Conservation (phyloP, 2,797 vertebrate species). For the Mallotus villosus region DNA sequence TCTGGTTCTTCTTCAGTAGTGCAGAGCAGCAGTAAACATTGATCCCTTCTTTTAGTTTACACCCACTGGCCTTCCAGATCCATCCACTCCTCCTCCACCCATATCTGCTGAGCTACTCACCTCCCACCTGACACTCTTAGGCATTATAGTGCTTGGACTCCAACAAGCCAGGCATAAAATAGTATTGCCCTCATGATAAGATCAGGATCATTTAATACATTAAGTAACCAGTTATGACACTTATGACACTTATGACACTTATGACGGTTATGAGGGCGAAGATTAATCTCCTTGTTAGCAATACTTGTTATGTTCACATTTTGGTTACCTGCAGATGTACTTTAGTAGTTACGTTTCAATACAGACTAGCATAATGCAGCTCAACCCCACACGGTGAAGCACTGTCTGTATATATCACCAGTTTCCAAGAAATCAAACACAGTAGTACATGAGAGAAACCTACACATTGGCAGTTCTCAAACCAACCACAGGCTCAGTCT, state of each 20-base stretch:
- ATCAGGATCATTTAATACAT: neutral
- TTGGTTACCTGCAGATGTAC: too few relatives aligned
- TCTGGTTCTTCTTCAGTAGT: constrained; percentile 32
- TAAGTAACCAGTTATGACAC: too few relatives aligned
- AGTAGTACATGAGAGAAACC: constrained; percentile 4
- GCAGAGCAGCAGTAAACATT: constrained; percentile 55
- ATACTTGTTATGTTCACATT: too few relatives aligned
- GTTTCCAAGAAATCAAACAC: constrained; percentile 26
- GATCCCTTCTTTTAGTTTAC: constrained; percentile 47
- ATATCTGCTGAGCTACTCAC: constrained; percentile 49
- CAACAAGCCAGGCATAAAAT: neutral
- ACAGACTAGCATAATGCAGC: too few relatives aligned
- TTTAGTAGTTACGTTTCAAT: too few relatives aligned
- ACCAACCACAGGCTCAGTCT: constrained; percentile 45
- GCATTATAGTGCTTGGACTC: constrained; percentile 8
- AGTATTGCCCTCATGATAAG: neutral
- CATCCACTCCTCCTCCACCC: constrained; percentile 21
- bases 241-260: too few relatives aligned
- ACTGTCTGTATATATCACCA: constrained; percentile 13
- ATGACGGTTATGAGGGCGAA: too few relatives aligned
- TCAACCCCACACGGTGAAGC: neutral
- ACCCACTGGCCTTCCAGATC: constrained; percentile 34
- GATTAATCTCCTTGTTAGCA: too few relatives aligned
- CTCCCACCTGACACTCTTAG: constrained; percentile 30
- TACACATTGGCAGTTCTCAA: constrained; percentile 31